Percentiles rank a stretch among this genome's conserved stretches.
These are phyloP conservation scores for Passer domesticus DNA, from an alignment of 2,113 vertebrate genomes.

Conservation along the genomic window DNA sequence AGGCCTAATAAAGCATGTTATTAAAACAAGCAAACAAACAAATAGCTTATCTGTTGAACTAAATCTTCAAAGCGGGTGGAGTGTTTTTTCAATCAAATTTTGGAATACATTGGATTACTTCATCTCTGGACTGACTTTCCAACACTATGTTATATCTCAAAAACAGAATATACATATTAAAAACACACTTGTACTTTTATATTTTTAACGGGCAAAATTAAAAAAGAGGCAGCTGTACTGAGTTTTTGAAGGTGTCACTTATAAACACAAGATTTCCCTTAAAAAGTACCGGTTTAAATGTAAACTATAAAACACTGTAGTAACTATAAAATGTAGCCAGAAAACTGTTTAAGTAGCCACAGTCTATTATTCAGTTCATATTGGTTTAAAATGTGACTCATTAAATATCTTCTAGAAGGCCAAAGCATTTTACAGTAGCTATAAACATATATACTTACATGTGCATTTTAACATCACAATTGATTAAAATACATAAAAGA, in stretches of 20 bases:
- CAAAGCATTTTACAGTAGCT: constrained; percentile 75
- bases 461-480: constrained; percentile 63
- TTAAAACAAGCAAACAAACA: constrained; percentile 1
- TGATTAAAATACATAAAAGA: constrained; percentile 69
- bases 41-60: constrained; percentile 21
- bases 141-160: constrained; percentile 61
- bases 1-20: not conserved
- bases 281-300: constrained; percentile 81
- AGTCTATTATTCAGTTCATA: constrained; percentile 66
- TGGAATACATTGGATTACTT: constrained; percentile 43
- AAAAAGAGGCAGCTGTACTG: constrained; percentile 50
- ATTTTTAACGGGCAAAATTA: constrained; percentile 57
- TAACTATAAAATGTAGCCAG: constrained; percentile 79
- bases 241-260: constrained; percentile 68
- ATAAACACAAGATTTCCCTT: constrained; percentile 74
- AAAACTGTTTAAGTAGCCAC: constrained; percentile 71
- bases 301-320: constrained; percentile 78
- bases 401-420: constrained; percentile 65
- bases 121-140: constrained; percentile 55
- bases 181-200: constrained; percentile 44
- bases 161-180: constrained; percentile 65
- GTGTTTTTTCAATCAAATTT: constrained; percentile 51
- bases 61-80: constrained; percentile 44
- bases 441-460: constrained; percentile 65
- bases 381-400: constrained; percentile 72